Evolutionary conservation across 2,113 vertebrate genomes (phyloP).

Genomic region (Petrocephalus zakoni): DNA sequence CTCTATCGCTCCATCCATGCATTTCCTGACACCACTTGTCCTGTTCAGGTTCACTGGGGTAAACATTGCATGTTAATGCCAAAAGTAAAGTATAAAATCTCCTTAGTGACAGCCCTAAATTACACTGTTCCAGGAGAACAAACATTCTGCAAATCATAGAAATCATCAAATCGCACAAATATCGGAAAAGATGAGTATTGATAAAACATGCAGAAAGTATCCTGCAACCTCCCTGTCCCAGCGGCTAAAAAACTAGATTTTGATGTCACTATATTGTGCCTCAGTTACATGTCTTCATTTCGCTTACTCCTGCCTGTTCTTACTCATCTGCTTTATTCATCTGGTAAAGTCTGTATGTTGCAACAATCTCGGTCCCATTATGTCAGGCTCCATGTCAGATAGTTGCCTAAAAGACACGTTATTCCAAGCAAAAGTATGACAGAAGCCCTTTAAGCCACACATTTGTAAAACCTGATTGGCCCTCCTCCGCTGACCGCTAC

Average conservation of each 20-base stretch:
- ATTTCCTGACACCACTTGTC: background rate
- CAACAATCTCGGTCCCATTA: constrained; percentile 8
- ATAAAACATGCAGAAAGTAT: background rate
- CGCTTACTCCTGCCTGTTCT: background rate
- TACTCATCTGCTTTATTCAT: constrained; percentile 2
- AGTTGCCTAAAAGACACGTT: background rate
- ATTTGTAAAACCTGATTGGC: too few species aligned
- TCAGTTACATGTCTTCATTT: background rate
- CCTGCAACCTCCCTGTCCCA: background rate
- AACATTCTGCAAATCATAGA: background rate
- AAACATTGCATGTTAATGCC: background rate
- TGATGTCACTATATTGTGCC: background rate
- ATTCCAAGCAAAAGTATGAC: background rate
- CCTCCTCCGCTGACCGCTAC: background rate
- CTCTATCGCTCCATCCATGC: too few species aligned
- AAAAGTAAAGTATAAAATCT: background rate
- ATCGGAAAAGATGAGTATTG: background rate
- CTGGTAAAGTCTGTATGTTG: constrained; percentile 5
- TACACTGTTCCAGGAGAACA: too few species aligned
- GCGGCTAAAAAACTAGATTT: background rate
- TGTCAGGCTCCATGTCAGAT: background rate
- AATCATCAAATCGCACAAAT: background rate
- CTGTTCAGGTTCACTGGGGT: too few species aligned
- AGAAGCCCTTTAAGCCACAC: background rate
- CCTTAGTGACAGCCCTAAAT: background rate